These are phyloP conservation scores for Phymastichus coffea DNA, from an alignment of 1,140 invertebrate genomes.

Conservation along the genomic window DNA sequence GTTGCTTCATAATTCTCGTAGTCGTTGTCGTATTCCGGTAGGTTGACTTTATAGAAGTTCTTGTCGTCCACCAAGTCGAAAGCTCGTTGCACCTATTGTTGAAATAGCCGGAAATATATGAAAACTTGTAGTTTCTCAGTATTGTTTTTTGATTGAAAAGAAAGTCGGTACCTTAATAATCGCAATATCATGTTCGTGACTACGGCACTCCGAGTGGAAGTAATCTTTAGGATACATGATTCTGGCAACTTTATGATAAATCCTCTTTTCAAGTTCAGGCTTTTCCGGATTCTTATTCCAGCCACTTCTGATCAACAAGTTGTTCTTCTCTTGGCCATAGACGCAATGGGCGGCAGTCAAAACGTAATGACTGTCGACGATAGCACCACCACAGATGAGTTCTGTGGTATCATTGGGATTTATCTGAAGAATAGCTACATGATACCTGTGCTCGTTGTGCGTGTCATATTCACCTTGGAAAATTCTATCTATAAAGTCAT, in stretches of 20 bases:
- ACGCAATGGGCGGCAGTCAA: constrained; percentile 57
- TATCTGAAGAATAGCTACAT: constrained; percentile 31
- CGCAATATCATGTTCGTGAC: neutral
- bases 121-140: no score
- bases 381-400: constrained; percentile 49
- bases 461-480: neutral
- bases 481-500: no score
- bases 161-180: constrained; percentile 10
- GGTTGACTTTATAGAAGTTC: neutral
- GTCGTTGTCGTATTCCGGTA: neutral
- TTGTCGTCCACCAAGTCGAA: neutral
- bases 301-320: neutral
- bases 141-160: no score
- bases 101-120: no score
- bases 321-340: neutral
- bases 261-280: neutral
- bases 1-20: neutral
- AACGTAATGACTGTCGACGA: constrained; percentile 47
- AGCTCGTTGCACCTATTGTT: no score
- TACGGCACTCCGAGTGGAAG: neutral
- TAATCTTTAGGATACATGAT: neutral
- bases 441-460: constrained; percentile 28
- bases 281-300: neutral
- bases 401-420: no score
- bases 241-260: neutral